These are phyloP conservation scores for Spinus olivaceus DNA, from an alignment of 2,797 vertebrate species.

Conservation along the genomic window DNA sequence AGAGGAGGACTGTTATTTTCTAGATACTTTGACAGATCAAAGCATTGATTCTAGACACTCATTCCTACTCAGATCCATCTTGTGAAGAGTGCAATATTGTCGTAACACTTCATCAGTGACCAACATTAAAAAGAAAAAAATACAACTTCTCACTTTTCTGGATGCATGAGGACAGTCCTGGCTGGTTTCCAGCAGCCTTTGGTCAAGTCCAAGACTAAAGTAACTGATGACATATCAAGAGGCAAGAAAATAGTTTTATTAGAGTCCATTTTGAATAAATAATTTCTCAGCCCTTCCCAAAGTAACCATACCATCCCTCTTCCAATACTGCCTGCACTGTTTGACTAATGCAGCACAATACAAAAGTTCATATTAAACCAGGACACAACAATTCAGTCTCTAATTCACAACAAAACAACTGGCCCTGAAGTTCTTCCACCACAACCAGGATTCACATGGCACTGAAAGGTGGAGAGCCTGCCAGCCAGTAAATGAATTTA, in stretches of 20 bases:
- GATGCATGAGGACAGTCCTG: not conserved
- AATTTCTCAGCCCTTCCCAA: not conserved
- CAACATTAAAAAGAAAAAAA: not conserved
- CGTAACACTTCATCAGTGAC: not conserved
- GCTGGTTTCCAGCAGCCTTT: not conserved
- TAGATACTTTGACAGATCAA: not conserved
- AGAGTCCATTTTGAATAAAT: not conserved
- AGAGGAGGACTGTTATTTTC: not conserved
- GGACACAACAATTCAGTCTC: not conserved
- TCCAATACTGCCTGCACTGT: not conserved
- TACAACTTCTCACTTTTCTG: not conserved
- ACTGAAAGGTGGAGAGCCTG: not conserved
- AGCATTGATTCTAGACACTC: not conserved
- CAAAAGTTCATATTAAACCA: not conserved
- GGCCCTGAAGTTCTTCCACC: constrained; percentile 9
- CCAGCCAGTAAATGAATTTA: constrained; percentile 48
- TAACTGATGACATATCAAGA: not conserved
- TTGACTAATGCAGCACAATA: not conserved
- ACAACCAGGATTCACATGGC: constrained; percentile 11
- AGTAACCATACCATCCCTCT: not conserved
- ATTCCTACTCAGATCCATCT: not conserved
- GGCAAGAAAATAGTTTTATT: not conserved
- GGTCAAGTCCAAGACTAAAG: not conserved
- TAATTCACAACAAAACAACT: not conserved
- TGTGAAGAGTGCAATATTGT: not conserved